These are phyloP conservation scores for Lateolabrax maculatus DNA, from an alignment of 2,797 vertebrate genomes.

Conservation along the genomic window DNA sequence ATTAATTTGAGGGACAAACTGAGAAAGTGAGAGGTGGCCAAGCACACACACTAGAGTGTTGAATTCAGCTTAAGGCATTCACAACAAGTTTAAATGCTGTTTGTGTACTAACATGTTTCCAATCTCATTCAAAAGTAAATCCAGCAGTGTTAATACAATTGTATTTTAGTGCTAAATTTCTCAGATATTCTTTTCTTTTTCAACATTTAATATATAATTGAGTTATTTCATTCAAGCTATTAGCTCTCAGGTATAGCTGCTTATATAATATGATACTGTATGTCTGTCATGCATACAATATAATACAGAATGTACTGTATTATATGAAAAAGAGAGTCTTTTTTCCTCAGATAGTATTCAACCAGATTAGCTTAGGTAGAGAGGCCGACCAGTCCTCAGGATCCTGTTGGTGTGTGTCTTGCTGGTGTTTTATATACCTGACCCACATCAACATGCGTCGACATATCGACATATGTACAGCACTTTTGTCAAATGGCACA, in stretches of 20 bases:
- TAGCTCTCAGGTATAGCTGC: background rate
- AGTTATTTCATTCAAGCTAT: background rate
- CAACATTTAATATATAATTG: background rate
- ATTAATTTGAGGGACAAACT: constrained; percentile 33
- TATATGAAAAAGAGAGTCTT: background rate
- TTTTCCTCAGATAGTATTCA: background rate
- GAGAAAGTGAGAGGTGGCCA: constrained; percentile 6
- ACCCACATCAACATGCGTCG: constrained; percentile 8
- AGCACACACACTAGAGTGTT: background rate
- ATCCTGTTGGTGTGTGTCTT: background rate
- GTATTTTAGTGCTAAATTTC: background rate
- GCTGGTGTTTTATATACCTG: constrained; percentile 16
- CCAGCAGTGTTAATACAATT: background rate
- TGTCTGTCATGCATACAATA: background rate
- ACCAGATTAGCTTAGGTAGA: too few species aligned
- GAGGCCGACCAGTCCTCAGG: background rate
- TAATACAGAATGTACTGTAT: background rate
- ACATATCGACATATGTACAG: too few species aligned
- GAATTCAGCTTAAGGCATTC: background rate
- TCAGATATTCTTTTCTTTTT: background rate
- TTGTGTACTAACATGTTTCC: background rate
- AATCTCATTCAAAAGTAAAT: constrained; percentile 1
- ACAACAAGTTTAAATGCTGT: background rate
- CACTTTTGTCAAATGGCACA: background rate
- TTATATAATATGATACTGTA: background rate